These are phyloP conservation scores for Labeo rohita DNA, from an alignment of 2,113 vertebrate genomes.

Conservation along the genomic window DNA sequence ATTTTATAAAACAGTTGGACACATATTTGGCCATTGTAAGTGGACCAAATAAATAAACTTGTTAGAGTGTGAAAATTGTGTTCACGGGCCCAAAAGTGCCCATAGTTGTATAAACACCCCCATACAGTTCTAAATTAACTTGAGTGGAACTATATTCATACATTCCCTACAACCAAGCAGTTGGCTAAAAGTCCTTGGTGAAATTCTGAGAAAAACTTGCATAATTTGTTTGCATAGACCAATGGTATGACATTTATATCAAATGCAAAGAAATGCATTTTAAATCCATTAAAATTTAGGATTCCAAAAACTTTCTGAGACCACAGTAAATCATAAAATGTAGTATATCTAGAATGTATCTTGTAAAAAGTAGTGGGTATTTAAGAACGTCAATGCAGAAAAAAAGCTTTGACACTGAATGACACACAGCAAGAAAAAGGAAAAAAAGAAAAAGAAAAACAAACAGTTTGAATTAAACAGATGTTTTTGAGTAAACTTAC, in stretches of 20 bases:
- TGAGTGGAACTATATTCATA: background rate
- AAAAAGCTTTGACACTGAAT: background rate
- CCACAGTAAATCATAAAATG: background rate
- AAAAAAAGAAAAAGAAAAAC: background rate
- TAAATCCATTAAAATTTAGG: background rate
- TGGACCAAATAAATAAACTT: background rate
- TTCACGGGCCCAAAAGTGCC: background rate
- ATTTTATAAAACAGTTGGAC: no score
- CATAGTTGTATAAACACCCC: background rate
- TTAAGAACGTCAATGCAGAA: background rate
- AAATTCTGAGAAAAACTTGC: background rate
- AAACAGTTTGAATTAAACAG: background rate
- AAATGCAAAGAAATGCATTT: background rate
- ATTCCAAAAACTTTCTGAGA: background rate
- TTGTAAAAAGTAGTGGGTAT: background rate
- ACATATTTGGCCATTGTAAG: background rate
- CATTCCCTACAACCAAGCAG: background rate
- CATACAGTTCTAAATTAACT: background rate
- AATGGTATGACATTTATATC: background rate
- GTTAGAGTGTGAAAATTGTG: background rate
- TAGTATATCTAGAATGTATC: background rate
- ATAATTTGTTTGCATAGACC: background rate
- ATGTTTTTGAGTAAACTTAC: conserved; percentile 8
- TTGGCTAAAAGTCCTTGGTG: background rate
- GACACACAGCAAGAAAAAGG: background rate